Evolutionary conservation across 2,113 vertebrate species (phyloP).

Genomic region (Hippocampus guttulatus): DNA sequence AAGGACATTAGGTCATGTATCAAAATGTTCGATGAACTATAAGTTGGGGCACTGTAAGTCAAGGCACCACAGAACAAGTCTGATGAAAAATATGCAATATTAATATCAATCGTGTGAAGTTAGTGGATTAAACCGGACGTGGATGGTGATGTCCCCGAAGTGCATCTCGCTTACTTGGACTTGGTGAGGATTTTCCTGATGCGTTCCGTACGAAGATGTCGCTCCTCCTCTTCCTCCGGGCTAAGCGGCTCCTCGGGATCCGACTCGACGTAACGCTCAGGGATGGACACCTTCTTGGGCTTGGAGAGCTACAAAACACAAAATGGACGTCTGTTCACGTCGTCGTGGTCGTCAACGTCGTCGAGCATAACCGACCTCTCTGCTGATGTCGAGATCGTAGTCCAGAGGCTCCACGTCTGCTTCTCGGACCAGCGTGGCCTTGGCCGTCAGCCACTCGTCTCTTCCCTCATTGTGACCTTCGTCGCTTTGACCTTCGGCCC

Average conservation of each 20-base stretch:
- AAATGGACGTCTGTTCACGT: neutral
- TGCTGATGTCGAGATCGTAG: constrained; percentile 87
- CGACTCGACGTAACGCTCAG: constrained; percentile 85
- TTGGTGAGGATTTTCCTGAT: constrained; percentile 86
- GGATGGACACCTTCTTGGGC: constrained; percentile 87
- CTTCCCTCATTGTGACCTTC: constrained; percentile 60
- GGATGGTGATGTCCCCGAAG: no score
- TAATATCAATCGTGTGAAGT: no score
- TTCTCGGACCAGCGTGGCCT: constrained; percentile 69
- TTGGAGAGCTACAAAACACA: constrained; percentile 75
- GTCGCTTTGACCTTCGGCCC: constrained; percentile 56
- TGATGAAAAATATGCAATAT: no score
- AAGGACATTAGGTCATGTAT: no score
- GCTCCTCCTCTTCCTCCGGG: constrained; percentile 81
- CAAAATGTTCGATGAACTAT: no score
- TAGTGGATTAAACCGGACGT: no score
- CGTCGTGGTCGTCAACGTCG: neutral
- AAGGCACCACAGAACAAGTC: no score
- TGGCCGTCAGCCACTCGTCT: constrained; percentile 72
- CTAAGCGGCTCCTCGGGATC: constrained; percentile 86
- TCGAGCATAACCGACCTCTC: constrained; percentile 74
- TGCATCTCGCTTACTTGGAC: constrained; percentile 75
- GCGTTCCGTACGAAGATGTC: constrained; percentile 80
- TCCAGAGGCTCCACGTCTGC: constrained; percentile 84
- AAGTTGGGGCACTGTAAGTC: no score